phyloP scores from a whole-genome alignment of 2,113 vertebrate species.

The Myrmecophaga tridactyla region DNA sequence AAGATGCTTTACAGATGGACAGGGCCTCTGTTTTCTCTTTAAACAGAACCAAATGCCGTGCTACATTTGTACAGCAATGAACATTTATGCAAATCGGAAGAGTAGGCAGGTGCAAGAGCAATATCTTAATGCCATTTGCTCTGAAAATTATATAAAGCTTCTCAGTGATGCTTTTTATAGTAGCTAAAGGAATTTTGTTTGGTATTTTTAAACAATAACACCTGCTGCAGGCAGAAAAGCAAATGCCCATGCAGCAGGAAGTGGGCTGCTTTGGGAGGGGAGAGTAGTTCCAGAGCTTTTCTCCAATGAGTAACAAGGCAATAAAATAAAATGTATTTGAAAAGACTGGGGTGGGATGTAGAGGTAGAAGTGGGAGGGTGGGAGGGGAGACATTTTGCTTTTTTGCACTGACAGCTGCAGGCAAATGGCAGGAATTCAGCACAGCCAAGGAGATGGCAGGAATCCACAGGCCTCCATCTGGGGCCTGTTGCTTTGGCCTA shows the following conservation, averaged over 20 bases:
- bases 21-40: constrained; percentile 61
- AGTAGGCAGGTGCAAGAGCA: constrained; percentile 81
- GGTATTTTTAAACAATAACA: constrained; percentile 78
- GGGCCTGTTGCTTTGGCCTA: constrained; percentile 69
- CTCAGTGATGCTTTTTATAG: constrained; percentile 73
- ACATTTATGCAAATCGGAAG: constrained; percentile 80
- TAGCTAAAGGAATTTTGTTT: constrained; percentile 73
- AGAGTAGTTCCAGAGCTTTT: background rate
- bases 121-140: constrained; percentile 81
- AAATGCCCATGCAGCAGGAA: constrained; percentile 57
- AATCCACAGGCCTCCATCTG: constrained; percentile 66
- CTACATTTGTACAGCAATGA: constrained; percentile 74
- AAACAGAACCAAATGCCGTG: constrained; percentile 62
- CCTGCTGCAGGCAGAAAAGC: constrained; percentile 74
- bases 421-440: constrained; percentile 61
- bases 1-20: constrained; percentile 79
- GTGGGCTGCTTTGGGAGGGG: constrained; percentile 38
- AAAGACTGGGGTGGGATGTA: background rate
- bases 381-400: constrained; percentile 31
- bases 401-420: constrained; percentile 60
- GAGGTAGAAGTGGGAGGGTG: background rate
- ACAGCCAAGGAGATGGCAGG: constrained; percentile 57
- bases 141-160: constrained; percentile 77
- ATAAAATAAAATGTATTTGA: constrained; percentile 59
- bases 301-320: constrained; percentile 59